Evolutionary conservation across 2,113 vertebrate genomes (phyloP).

Genomic region (Brienomyrus brachyistius): DNA sequence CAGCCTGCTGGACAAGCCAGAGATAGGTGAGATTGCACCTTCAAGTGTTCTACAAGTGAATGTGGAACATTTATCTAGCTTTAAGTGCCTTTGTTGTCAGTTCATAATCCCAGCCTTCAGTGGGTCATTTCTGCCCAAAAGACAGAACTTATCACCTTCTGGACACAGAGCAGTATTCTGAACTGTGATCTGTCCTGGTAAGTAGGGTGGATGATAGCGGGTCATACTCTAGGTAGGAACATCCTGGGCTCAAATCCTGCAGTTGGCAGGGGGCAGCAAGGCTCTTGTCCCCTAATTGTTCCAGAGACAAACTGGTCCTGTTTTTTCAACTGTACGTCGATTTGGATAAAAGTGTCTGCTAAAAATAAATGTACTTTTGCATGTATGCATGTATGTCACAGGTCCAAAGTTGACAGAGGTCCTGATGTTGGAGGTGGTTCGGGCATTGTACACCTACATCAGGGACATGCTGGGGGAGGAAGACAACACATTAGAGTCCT

Average conservation of each 20-base stretch:
- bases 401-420: slow-evolving; percentile 77
- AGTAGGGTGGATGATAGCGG: background rate
- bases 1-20: slow-evolving; percentile 89
- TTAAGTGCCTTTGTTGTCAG: background rate
- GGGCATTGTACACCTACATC: slow-evolving; percentile 86
- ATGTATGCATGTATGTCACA: slow-evolving; percentile 39
- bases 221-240: background rate
- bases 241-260: background rate
- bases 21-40: slow-evolving; percentile 72
- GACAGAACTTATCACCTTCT: background rate
- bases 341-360: background rate
- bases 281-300: background rate
- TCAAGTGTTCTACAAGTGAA: background rate
- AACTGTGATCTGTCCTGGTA: background rate
- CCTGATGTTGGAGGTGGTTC: slow-evolving; percentile 82
- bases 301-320: background rate
- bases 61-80: background rate
- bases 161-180: background rate
- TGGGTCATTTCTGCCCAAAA: background rate
- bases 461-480: slow-evolving; percentile 70
- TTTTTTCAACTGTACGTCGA: background rate
- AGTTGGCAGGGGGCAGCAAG: background rate
- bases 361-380: background rate
- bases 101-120: background rate
- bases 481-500: slow-evolving; percentile 63